Evolutionary conservation across 1,140 invertebrate genomes (phyloP), one percentile per base, ranked within the genome.

Genomic region (Drosophila willistoni): DNA sequence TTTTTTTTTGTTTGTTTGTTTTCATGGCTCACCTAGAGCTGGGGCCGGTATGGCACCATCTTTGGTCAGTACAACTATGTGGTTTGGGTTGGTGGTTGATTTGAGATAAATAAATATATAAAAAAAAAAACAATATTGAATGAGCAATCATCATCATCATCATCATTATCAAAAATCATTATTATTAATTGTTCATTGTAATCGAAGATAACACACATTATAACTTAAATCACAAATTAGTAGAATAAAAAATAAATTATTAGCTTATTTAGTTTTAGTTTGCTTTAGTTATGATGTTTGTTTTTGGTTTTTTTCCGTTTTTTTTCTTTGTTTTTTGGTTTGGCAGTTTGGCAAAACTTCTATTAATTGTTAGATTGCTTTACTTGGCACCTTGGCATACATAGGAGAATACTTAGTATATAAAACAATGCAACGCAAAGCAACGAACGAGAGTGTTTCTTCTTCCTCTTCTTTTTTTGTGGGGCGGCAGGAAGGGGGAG

Each of bases 1-100:
- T 13, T 55, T 22, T 14, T 36, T 33, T 51, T 68, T 29, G 4
- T 33, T 67, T 29, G n/a, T n/a, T n/a, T n/a, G n/a, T n/a, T 57
- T 41, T 42, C 66, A 80, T 83, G 75, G 84, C 93, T 93, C 93
- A 93, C 93, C 94, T 94, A 95, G 94, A 95, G 94, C 95, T 93
- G 95, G 92, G 93, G 94, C 94, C 93, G 94, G 94, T 92, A 95
- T 93, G 93, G 94, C 94, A 94, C 94, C 95, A 93, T 95, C 94
- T 94, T 95, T 95, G 94, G 95, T 93, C 93, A 95, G 94, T 94
- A 95, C 94, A 93, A 95, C 94, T 95, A 94, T 90, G 83, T 90
- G 71, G 77, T 71, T 74, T 76, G 36, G 12, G 10, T 39, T 12
- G 36, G 36, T 36, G 76, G 79, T 75, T 86, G 75, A 86, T 82